Conservation (phyloP, 2,797 vertebrate species). For the Oreochromis grahami region DNA sequence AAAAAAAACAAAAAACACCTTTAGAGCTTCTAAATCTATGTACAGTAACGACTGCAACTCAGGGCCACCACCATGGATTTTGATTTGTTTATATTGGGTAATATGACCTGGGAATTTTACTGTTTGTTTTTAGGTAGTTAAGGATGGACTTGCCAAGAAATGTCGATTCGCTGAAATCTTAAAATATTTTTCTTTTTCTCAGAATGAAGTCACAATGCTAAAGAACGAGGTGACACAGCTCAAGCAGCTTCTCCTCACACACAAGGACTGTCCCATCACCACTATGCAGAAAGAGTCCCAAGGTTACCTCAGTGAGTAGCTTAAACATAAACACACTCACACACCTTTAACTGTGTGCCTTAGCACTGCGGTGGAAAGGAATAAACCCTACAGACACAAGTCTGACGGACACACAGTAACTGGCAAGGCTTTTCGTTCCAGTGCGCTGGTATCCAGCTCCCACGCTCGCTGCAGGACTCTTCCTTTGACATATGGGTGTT, state of each 20-base stretch:
- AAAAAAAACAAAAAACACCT: not conserved
- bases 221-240: slow-evolving; percentile 99
- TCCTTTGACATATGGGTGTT: slow-evolving; percentile 53
- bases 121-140: not conserved
- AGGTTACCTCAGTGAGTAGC: slow-evolving; percentile 99
- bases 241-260: slow-evolving; percentile 98
- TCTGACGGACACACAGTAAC: slow-evolving; percentile 34
- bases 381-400: slow-evolving; percentile 29
- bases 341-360: slow-evolving; percentile 25
- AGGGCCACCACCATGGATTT: not conserved
- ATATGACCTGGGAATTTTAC: not conserved
- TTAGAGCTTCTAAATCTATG: not conserved
- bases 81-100: not conserved
- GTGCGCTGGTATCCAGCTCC: slow-evolving; percentile 47
- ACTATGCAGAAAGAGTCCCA: slow-evolving; percentile 99
- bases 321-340: slow-evolving; percentile 28
- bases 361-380: slow-evolving; percentile 10
- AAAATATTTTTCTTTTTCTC: slow-evolving; percentile 17
- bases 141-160: not conserved
- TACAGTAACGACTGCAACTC: not conserved
- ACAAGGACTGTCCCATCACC: slow-evolving; percentile 99
- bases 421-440: slow-evolving; percentile 32
- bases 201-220: slow-evolving; percentile 99
- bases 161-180: not conserved
- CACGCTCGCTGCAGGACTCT: slow-evolving; percentile 39